Evolutionary conservation across 2,888 invertebrate genomes (phyloP), one percentile per base, ranked within the genome.

Genomic region (Eulithis prunata): DNA sequence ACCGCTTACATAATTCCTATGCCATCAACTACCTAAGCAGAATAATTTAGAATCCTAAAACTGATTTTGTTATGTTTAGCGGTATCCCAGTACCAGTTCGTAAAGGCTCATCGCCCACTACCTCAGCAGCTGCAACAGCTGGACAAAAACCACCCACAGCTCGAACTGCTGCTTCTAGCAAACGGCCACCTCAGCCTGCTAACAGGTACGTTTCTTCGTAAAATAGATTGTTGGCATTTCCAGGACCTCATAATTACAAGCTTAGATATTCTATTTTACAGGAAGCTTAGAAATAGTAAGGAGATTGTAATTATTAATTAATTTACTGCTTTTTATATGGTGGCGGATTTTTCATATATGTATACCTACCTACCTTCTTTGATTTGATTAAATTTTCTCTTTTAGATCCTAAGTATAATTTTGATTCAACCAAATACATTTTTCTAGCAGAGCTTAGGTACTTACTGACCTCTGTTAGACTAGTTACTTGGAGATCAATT

Each of bases 61-160:
- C 41, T 8, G 32, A 21, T 32, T 3, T 13, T 57, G n/a, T 38
- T 32, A 7, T 60, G 13, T 43, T 38, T 81, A 93, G 93, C 43
- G 94, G 94, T 52, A 95, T 95, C 71, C 95, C 95, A 21, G 92
- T 95, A 10, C 90, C 94, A 4, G 91, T 90, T 2, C 86, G 88
- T 45, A 94, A 94, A 73, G 87, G 90, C 38, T 76, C 78, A 1
- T 91, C 91, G 0, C 92, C 93, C 0, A 90, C 91, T 65, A 87
- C 86, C 51, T 49, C 49, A 4, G 80, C 78, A n/a, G 82, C 78
- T 4, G 80, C 78, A n/a, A 82, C 78, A 57, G 88, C 91, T 41
- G 62, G 51, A 3, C 63, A 57, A 2, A 78, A 85, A 11, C 69
- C 80, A 4, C 64, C 79, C 3, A 75, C 80, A 7, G 75, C 80